These are phyloP conservation scores for Cephalophus harveyi DNA, from an alignment of 2,113 vertebrate species.

Conservation along the genomic window DNA sequence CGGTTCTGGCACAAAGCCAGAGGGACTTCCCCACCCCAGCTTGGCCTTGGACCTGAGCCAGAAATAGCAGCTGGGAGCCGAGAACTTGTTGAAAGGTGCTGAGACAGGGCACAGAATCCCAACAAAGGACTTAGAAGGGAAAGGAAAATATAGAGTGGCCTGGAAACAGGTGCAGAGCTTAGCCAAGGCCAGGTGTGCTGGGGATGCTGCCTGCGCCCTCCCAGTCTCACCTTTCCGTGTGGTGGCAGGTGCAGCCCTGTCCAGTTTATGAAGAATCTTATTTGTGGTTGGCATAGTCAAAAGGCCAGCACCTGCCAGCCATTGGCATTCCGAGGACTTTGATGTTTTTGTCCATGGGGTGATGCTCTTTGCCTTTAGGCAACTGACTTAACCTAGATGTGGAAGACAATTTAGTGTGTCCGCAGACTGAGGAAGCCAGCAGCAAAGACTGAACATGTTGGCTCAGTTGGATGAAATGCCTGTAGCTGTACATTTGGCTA, in stretches of 20 bases:
- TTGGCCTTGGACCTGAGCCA: conserved; percentile 81
- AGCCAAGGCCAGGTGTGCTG: conserved; percentile 71
- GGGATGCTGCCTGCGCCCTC: conserved; percentile 61
- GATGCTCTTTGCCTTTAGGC: conserved; percentile 29
- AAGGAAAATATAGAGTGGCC: conserved; percentile 65
- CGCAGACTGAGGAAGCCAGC: not conserved
- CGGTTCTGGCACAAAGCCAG: conserved; percentile 76
- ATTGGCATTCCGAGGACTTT: conserved; percentile 65
- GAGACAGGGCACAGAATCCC: conserved; percentile 73
- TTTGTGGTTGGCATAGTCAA: conserved; percentile 70
- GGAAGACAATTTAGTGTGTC: not conserved
- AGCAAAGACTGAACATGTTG: not conserved
- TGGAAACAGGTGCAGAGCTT: conserved; percentile 70
- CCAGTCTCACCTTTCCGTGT: conserved; percentile 78
- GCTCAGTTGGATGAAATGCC: not conserved
- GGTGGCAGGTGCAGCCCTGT: conserved; percentile 78
- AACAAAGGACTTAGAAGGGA: conserved; percentile 69
- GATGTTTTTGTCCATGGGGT: conserved; percentile 66
- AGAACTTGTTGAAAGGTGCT: conserved; percentile 83
- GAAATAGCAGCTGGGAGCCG: conserved; percentile 84
- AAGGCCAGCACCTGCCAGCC: conserved; percentile 78
- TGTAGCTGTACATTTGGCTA: not conserved
- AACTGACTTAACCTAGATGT: not conserved
- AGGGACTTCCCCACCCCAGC: conserved; percentile 78
- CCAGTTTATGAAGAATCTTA: conserved; percentile 48